Percentiles rank a stretch among this genome's conserved stretches.
Conservation (phyloP, 2,113 vertebrate species). For the Triplophysa siluroides region DNA sequence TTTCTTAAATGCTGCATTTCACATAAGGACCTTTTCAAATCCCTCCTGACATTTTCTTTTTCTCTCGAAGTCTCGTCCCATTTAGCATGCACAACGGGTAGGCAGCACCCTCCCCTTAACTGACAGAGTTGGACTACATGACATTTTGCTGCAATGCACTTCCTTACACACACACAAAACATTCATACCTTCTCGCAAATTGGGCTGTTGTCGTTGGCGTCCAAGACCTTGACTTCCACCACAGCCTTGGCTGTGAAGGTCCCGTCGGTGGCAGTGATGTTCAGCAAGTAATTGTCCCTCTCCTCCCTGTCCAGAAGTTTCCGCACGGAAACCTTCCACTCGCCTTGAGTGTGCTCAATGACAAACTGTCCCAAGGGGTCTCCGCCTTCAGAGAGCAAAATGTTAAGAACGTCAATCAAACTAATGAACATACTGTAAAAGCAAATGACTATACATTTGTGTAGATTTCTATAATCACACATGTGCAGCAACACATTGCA, state of each 20-base stretch:
- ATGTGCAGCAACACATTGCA: neutral
- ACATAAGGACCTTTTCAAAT: constrained; percentile 47
- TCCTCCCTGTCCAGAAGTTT: constrained; percentile 91
- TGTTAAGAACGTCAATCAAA: constrained; percentile 49
- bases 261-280: constrained; percentile 94
- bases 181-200: constrained; percentile 89
- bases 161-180: neutral
- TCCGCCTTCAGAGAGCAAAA: constrained; percentile 79
- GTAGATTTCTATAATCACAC: neutral
- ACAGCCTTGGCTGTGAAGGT: constrained; percentile 88
- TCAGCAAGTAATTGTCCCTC: constrained; percentile 92
- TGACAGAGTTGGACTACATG: constrained; percentile 16
- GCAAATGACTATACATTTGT: neutral
- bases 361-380: constrained; percentile 93
- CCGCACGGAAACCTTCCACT: constrained; percentile 96
- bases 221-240: constrained; percentile 96
- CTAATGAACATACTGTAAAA: neutral
- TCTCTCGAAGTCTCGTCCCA: constrained; percentile 16
- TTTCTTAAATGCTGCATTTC: constrained; percentile 45
- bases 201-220: constrained; percentile 96
- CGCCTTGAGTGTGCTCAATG: constrained; percentile 88
- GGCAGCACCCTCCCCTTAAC: constrained; percentile 1
- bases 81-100: constrained; percentile 39
- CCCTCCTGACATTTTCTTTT: constrained; percentile 14
- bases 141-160: constrained; percentile 21